Evolutionary conservation across 2,797 vertebrate species (phyloP), one percentile per base, ranked within the genome.

Genomic region (Apogon hyalosoma): DNA sequence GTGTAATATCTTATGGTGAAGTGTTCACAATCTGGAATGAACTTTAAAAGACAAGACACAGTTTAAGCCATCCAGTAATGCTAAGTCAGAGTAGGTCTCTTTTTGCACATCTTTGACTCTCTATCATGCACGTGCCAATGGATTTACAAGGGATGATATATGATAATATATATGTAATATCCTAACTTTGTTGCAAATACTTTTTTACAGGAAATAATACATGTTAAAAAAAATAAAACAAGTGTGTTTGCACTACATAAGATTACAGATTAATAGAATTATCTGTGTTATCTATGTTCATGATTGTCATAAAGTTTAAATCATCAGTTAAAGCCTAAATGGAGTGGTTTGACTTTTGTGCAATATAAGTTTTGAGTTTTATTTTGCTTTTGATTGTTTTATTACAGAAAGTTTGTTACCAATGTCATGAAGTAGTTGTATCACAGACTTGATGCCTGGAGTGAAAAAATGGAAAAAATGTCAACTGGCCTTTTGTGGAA

Each of bases 281-380:
- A 53, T 64, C 11, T 73, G 6, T n/a, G n/a, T 72, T 63, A 12
- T n/a, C 15, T 24, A 42, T 57, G 31, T 64, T 67, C 2, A 57
- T 69, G 51, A 66, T 19, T 47, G 45, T 60, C 48, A 75, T 75
- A 68, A 28, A 55, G 50, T 78, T 84, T 51, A 53, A 71, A 67
- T 75, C 28, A 77, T 62, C 19, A 65, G 76, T 73, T 72, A 49
- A 83, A 82, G 67, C 41, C 41, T 60, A 11, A 63, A 49, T 47
- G 54, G 45, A 81, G 71, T 82, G 59, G 54, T 84, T 87, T 89
- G 66, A 82, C 73, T 82, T 92, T 79, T 89, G 91, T 93, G 91
- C 90, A 93, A 93, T 91, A 87, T 77, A 80, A 77, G 7, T 48
- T 80, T 90, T 68, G 24, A 72, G 13, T 75, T 81, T 67, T 24